These are phyloP conservation scores for Trichacis sp. DNA, from an alignment of 2,888 invertebrate species.

Conservation along the genomic window DNA sequence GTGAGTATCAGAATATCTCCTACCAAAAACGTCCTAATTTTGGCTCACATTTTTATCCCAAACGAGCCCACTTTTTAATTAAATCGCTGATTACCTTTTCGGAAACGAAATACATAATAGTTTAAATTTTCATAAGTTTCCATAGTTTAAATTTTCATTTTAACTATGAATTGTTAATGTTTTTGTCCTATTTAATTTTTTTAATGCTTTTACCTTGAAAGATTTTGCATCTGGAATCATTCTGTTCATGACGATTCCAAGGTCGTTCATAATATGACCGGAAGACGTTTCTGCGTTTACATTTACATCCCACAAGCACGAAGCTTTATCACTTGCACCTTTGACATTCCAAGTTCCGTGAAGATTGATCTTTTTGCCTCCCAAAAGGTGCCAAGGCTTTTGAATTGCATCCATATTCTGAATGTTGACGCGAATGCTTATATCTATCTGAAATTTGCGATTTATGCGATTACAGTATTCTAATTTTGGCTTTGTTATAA, in stretches of 20 bases:
- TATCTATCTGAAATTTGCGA: constrained; percentile 45
- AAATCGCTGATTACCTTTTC: too few species aligned
- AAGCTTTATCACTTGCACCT: constrained; percentile 46
- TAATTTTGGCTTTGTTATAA: not conserved
- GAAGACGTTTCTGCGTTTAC: constrained; percentile 52
- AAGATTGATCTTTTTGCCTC: constrained; percentile 32
- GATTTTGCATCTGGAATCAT: constrained; percentile 58
- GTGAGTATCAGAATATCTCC: too few species aligned
- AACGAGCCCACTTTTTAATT: too few species aligned
- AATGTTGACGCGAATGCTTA: constrained; percentile 49
- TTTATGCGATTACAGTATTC: not conserved
- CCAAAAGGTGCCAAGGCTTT: constrained; percentile 26
- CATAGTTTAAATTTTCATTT: too few species aligned
- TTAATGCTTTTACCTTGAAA: constrained; percentile 55
- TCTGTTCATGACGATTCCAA: constrained; percentile 58
- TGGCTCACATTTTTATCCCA: too few species aligned
- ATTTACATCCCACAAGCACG: constrained; percentile 62
- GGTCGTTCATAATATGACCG: constrained; percentile 54
- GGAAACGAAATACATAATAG: too few species aligned
- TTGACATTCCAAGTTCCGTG: constrained; percentile 46
- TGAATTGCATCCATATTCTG: constrained; percentile 46
- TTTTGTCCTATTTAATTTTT: too few species aligned
- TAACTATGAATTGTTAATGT: too few species aligned
- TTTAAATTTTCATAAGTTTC: too few species aligned
- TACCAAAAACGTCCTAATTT: too few species aligned